Percentiles rank a stretch among this genome's conserved stretches.
Conservation (phyloP, 2,797 vertebrate species). For the Channallabes apus region DNA sequence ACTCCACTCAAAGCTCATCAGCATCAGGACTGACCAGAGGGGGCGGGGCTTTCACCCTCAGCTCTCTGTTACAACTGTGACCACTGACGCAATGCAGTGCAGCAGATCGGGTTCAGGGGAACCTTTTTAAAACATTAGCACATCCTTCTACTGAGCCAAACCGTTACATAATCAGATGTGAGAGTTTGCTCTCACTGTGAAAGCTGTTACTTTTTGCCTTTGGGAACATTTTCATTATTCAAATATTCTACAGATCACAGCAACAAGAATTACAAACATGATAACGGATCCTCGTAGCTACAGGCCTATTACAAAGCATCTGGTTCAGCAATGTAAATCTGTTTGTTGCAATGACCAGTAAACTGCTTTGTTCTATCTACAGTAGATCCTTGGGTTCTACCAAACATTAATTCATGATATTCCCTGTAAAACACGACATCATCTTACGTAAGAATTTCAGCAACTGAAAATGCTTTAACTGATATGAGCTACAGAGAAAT, state of each 20-base stretch:
- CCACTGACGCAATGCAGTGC: not conserved
- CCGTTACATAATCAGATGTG: not conserved
- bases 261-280: not conserved
- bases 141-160: not conserved
- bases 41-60: slow-evolving; percentile 13
- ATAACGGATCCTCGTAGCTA: not conserved
- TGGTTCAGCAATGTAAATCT: not conserved
- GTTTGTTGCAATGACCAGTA: not conserved
- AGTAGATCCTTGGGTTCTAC: too few species aligned
- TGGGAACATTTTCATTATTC: not conserved
- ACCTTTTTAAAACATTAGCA: not conserved
- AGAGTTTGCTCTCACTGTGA: not conserved
- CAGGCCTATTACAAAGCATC: not conserved
- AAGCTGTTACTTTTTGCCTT: not conserved
- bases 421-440: too few species aligned
- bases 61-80: not conserved
- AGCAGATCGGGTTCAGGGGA: not conserved
- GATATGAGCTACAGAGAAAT: too few species aligned
- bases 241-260: not conserved
- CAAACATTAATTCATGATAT: too few species aligned
- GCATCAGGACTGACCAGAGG: slow-evolving; percentile 29
- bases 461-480: too few species aligned
- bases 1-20: slow-evolving; percentile 17
- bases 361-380: not conserved
- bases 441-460: too few species aligned